Conservation (phyloP, 37 sponge, comb jelly and placozoan genomes). For the Diacarnus erythraeanus region DNA sequence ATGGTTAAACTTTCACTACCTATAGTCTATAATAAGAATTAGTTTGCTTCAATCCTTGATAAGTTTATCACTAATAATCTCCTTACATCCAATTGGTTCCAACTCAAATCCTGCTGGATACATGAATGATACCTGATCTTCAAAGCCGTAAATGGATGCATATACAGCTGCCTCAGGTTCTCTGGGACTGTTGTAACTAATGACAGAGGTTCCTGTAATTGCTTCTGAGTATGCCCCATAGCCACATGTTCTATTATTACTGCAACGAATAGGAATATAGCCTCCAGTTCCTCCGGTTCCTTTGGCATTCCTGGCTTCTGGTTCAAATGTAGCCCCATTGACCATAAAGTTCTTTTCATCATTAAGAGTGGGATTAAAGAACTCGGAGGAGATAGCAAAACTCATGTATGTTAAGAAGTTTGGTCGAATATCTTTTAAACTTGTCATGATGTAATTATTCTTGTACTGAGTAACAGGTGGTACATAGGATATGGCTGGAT, state of each 20-base stretch:
- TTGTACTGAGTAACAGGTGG: conserved; percentile 49
- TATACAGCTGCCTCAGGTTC: conserved; percentile 19
- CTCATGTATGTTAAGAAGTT: conserved; percentile 2
- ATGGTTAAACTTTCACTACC: no score
- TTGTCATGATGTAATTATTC: conserved; percentile 19
- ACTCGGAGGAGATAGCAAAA: conserved; percentile 10
- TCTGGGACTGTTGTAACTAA: background rate
- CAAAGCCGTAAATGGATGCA: conserved; percentile 27
- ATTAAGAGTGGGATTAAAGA: conserved; percentile 6
- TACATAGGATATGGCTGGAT: conserved; percentile 41
- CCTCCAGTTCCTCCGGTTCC: background rate
- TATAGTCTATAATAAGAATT: no score
- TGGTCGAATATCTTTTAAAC: background rate
- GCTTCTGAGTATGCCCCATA: conserved; percentile 11
- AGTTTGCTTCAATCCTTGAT: no score
- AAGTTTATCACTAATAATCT: background rate
- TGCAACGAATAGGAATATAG: conserved; percentile 22
- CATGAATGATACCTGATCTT: conserved; percentile 20
- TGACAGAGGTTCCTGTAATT: background rate
- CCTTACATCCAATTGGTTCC: conserved; percentile 32
- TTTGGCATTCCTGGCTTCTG: background rate
- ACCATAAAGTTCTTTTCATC: background rate
- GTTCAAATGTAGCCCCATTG: background rate
- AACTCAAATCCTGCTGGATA: conserved; percentile 43
- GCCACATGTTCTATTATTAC: conserved; percentile 16